Evolutionary conservation across 2,797 vertebrate genomes (phyloP).

Genomic region (Periophthalmus magnuspinnatus): DNA sequence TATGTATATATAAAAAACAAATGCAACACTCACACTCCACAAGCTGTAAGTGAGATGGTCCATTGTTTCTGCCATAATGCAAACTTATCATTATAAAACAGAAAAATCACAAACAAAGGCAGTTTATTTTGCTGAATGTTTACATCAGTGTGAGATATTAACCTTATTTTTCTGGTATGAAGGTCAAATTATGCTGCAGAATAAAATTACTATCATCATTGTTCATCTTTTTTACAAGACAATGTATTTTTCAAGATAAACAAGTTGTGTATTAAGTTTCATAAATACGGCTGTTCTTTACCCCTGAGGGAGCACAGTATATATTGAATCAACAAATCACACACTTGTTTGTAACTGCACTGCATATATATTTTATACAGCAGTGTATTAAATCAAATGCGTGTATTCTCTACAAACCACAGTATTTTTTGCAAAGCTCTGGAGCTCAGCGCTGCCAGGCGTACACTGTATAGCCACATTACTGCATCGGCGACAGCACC

Average conservation of each 20-base stretch:
- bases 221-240: neutral
- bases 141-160: too few species aligned
- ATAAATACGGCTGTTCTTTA: neutral
- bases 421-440: constrained; percentile 22
- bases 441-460: constrained; percentile 2
- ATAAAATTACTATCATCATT: neutral
- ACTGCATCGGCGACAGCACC: constrained; percentile 34
- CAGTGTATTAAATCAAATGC: constrained; percentile 8
- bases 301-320: neutral
- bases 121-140: too few species aligned
- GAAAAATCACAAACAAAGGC: too few species aligned
- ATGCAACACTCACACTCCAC: too few species aligned
- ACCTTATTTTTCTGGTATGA: neutral
- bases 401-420: neutral
- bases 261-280: neutral
- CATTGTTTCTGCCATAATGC: too few species aligned
- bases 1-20: too few species aligned
- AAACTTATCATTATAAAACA: too few species aligned
- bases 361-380: constrained; percentile 3
- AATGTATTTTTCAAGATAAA: neutral
- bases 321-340: constrained; percentile 2
- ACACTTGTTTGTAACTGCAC: constrained; percentile 40
- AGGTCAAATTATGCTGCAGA: neutral
- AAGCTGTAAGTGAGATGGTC: too few species aligned
- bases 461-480: neutral